Conservation (phyloP, 2,113 vertebrate species). For the Empidonax traillii region DNA sequence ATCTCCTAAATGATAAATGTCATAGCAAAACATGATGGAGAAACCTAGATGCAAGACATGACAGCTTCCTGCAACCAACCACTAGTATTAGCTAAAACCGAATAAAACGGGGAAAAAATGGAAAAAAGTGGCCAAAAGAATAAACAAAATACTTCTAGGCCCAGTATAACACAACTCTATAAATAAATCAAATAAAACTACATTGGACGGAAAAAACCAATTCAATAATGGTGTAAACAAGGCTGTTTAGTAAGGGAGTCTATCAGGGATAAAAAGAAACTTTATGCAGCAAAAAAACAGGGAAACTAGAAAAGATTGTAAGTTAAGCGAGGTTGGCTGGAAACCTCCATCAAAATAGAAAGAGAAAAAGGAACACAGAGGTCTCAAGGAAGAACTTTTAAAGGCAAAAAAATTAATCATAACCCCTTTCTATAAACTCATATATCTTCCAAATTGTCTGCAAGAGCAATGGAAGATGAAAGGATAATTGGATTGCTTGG, state of each 20-base stretch:
- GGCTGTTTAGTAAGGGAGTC: neutral
- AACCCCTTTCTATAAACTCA: neutral
- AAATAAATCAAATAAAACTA: neutral
- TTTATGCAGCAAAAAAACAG: neutral
- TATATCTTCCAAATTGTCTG: neutral
- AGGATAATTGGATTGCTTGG: conserved; percentile 1
- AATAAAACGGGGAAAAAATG: neutral
- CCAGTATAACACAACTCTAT: neutral
- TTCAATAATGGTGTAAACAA: neutral
- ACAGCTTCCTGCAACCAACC: neutral
- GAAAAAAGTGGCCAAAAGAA: neutral
- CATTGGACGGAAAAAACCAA: accelerated
- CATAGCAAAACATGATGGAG: neutral
- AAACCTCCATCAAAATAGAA: neutral
- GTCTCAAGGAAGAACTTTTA: neutral
- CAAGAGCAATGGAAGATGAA: conserved; percentile 41
- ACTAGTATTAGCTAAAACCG: neutral
- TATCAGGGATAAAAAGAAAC: neutral
- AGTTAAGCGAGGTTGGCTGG: neutral
- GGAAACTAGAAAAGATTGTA: neutral
- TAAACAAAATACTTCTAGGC: neutral
- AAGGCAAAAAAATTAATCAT: neutral
- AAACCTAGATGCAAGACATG: neutral
- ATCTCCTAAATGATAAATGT: neutral
- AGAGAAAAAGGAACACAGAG: neutral